Evolutionary conservation across 37 sponge, comb jelly and placozoan genomes (phyloP).

Genomic region (Eunapius fragilis): DNA sequence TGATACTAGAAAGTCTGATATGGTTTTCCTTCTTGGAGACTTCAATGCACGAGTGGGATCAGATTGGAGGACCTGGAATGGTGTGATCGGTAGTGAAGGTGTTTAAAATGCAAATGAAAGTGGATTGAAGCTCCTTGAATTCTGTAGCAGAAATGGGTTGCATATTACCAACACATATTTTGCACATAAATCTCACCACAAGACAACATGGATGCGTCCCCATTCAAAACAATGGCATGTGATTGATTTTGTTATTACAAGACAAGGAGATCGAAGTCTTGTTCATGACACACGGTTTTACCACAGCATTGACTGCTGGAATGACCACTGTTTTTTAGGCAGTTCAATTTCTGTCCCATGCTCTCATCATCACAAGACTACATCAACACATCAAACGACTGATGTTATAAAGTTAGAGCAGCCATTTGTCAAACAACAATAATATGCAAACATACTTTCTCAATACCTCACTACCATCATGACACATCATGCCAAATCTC

Average conservation of each 20-base stretch:
- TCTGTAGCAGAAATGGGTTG: background rate
- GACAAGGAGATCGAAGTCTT: slow-evolving; percentile 2
- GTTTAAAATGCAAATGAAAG: background rate
- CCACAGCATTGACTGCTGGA: background rate
- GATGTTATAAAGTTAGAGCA: background rate
- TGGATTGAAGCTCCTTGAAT: slow-evolving; percentile 2
- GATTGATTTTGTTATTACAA: background rate
- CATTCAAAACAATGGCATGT: background rate
- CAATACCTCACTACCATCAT: background rate
- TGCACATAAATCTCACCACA: background rate
- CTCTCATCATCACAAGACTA: background rate
- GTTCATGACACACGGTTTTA: background rate
- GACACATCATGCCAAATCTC: background rate
- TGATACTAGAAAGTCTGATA: background rate
- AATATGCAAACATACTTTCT: background rate
- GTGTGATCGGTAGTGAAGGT: slow-evolving; percentile 3
- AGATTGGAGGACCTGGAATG: background rate
- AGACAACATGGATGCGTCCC: slow-evolving; percentile 16
- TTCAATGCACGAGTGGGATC: slow-evolving; percentile 12
- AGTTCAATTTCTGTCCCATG: background rate
- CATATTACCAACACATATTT: background rate
- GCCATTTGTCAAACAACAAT: background rate
- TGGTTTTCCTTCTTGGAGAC: background rate
- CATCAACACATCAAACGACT: background rate
- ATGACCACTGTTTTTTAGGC: background rate